Evolutionary conservation across 1,140 invertebrate genomes (phyloP), one percentile per base, ranked within the genome.

Genomic region (Chionoecetes opilio): DNA sequence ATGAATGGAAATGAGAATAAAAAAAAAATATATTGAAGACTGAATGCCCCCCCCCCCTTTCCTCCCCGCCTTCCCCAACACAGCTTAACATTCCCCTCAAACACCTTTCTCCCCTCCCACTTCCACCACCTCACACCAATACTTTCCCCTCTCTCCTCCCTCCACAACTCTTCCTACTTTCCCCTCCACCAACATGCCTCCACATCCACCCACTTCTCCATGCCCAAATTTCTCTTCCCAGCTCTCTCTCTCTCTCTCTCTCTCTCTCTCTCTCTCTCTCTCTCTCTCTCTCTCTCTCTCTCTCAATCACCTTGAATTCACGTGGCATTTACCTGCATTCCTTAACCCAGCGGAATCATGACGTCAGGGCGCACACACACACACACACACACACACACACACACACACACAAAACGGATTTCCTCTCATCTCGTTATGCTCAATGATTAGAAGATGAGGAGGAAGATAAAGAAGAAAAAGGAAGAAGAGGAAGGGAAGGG

Each of bases 301-400:
- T n/a, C 63, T 75, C 63, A n/a, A 17, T 53, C 11, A 53, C 46
- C 46, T 53, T 53, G 46, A 17, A 53, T 53, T 53, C 46, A 53
- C 21, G 11, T 53, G 46, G 21, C 46, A 53, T 53, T 53, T 53
- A 9, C 46, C 46, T 53, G 46, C 46, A 53, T 53, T 53, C 46
- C 46, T 53, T 17, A 53, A 53, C 11, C 21, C 46, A 9, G n/a
- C 21, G 46, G 46, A 53, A 75, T 17, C 21, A 26, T 35, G 34
- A 87, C 31, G 34, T 35, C 86, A 87, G 6, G 26, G 35, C 38
- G 32, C 86, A 87, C 38, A 35, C 86, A n/a, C 86, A 32, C 34
- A 87, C 14, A 32, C 86, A 87, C 86, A 26, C 86, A 87, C 86
- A 35, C 34, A 87, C 86, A 87, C 29, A n/a, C 86, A 41, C 86